These are phyloP conservation scores for Drymodes brunneopygia DNA, from an alignment of 2,113 vertebrate species.

Conservation along the genomic window DNA sequence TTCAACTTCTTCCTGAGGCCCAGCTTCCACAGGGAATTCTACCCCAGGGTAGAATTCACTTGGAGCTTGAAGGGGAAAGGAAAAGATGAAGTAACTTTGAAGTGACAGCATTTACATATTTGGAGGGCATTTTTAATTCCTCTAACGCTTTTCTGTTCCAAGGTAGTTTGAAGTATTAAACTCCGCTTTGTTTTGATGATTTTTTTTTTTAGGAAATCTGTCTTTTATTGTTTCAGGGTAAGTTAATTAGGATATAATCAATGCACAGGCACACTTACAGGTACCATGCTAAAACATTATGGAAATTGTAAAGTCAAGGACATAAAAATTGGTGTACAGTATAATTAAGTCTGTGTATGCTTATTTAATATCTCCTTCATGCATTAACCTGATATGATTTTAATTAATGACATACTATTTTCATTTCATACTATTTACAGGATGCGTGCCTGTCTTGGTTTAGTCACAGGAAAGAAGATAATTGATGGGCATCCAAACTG, in stretches of 20 bases:
- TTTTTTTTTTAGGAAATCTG: neutral
- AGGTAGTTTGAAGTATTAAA: constrained; percentile 6
- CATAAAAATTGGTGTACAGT: neutral
- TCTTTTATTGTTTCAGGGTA: neutral
- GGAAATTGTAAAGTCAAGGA: neutral
- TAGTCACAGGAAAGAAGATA: neutral
- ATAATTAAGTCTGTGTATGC: neutral
- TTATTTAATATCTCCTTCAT: neutral
- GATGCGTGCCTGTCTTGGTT: neutral
- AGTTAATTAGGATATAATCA: neutral
- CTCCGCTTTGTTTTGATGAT: neutral
- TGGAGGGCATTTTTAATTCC: neutral
- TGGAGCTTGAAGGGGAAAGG: neutral
- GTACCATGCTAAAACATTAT: neutral
- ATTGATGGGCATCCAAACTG: neutral
- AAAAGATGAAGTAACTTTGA: neutral
- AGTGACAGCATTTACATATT: neutral
- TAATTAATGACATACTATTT: neutral
- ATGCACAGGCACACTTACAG: neutral
- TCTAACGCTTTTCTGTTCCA: neutral
- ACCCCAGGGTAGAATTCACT: neutral
- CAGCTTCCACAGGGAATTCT: neutral
- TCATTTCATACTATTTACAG: no score
- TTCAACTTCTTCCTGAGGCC: neutral
- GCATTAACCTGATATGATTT: neutral